phyloP scores from a whole-genome alignment of 53 echinoderm and acorn worm genomes.

The Paelopatides confundens region DNA sequence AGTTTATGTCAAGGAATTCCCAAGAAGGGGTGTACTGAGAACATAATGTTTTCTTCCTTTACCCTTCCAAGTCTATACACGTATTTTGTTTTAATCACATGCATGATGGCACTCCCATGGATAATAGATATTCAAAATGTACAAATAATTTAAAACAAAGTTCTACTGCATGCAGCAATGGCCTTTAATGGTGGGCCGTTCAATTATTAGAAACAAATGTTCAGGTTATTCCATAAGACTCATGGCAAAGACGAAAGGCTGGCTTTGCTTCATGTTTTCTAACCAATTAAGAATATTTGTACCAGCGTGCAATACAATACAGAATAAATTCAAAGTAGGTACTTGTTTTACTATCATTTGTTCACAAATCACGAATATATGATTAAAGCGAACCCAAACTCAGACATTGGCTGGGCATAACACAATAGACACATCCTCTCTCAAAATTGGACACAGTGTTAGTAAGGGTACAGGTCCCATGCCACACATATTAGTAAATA shows the following conservation, averaged over 20 bases:
- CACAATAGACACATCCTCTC: too few species aligned
- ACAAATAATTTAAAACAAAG: slow-evolving; percentile 5
- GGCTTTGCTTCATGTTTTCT: background rate
- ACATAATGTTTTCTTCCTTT: background rate
- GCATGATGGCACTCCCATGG: slow-evolving; percentile 23
- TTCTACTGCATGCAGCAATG: background rate
- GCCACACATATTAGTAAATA: too few species aligned
- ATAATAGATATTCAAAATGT: background rate
- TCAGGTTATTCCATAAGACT: background rate
- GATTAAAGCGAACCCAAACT: too few species aligned
- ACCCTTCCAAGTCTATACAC: slow-evolving; percentile 5
- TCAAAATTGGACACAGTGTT: too few species aligned
- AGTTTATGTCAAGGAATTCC: background rate
- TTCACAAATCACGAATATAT: too few species aligned
- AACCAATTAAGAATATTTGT: slow-evolving; percentile 8
- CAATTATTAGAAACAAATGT: background rate
- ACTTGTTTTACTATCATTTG: too few species aligned
- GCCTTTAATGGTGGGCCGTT: background rate
- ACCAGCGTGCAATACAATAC: background rate
- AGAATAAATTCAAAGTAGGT: background rate
- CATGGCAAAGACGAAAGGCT: slow-evolving; percentile 2
- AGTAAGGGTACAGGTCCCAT: too few species aligned
- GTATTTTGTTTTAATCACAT: background rate
- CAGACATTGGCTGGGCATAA: too few species aligned
- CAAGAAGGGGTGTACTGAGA: background rate